Evolutionary conservation across 2,888 invertebrate genomes (phyloP), one percentile per base, ranked within the genome.

Genomic region (Epistrophe grossulariae): DNA sequence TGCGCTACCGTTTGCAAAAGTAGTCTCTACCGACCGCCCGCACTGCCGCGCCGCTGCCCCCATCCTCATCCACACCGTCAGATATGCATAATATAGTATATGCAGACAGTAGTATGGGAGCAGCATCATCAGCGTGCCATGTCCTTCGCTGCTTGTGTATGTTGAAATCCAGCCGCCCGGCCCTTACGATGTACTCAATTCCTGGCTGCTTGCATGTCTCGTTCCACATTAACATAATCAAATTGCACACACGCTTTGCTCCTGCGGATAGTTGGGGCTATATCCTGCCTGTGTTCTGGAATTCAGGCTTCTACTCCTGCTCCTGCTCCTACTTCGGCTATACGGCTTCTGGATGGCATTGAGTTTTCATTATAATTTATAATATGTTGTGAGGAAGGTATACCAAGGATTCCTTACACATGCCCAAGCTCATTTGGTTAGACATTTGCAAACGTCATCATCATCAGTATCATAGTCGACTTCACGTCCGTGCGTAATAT

Each of bases 341-440:
- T 17, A 55, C 50, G 6, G 57, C 11, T 78, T 8, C 38, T 55
- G 40, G 71, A n/a, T 76, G 82, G 60, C 84, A 79, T 72, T 88
- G 79, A 77, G 76, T 88, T 88, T 88, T 88, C 84, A 88, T 88
- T 88, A 88, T 88, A 88, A 84, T 88, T 88, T 88, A 88, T 88
- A 84, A 87, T 87, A 83, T 87, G 59, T 72, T 87, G 83, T 72
- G 78, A 40, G 68, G 68, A 84, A 76, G 84, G 79, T 70, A 84
- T 76, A 50, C 68, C 73, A 62, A 40, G 40, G 66, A 71, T 71
- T 84, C 87, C 83, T 87, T 87, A 70, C 78, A 66, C 64, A 55
- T 52, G 43, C 70, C 70, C 50, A 68, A 48, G 62, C 72, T 62
- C 79, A 80, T 77, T 79, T 59, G 71, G 83, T 68, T 88, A 84